Evolutionary conservation across 2,113 vertebrate genomes (phyloP), one percentile per base, ranked within the genome.

Genomic region (Eulemur macaco): DNA sequence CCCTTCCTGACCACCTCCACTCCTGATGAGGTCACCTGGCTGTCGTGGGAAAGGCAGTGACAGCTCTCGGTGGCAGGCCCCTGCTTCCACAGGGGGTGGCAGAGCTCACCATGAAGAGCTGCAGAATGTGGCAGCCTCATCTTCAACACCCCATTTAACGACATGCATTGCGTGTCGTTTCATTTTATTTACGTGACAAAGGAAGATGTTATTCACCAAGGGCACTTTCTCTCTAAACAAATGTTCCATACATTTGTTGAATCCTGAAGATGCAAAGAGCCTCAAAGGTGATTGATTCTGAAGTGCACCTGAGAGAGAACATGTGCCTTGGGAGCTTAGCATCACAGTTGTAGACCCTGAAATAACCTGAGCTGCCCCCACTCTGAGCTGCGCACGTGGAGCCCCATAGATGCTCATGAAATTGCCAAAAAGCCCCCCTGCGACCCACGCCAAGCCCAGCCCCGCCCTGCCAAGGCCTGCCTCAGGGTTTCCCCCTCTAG

Each of bases 81-180:
- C 88, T 56, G 34, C 54, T 91, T 82, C 63, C 82, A 63, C 34
- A 47, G 71, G 80, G 91, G 78, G 69, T 45, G 47, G 54, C 71
- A 47, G 80, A 76, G 25, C 45, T 64, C 63, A 12, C 37, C 8
- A 11, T 31, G 34, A 50, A 45, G 47, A 69, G 10, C 25, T 25
- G 1, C 29, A 34, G 8, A 84, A 56, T 31, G n/a, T 5, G 25
- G 10, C 54, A 34, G 21, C 27, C 29, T 64, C 21, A 5, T 60
- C 25, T 68, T 20, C 56, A 50, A 18, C 23, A 8, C 64, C 17
- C 13, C 18, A 29, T 20, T 9, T 42, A 42, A 42, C 42, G 42
- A 31, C 29, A 29, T 52, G 29, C 12, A 31, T 20, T 10, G 1
- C 37, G 4, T 52, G 39, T 63, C 50, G 12, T 18, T 84, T 0